Conservation (phyloP, 2,113 vertebrate genomes). For the Cheilinus undulatus region DNA sequence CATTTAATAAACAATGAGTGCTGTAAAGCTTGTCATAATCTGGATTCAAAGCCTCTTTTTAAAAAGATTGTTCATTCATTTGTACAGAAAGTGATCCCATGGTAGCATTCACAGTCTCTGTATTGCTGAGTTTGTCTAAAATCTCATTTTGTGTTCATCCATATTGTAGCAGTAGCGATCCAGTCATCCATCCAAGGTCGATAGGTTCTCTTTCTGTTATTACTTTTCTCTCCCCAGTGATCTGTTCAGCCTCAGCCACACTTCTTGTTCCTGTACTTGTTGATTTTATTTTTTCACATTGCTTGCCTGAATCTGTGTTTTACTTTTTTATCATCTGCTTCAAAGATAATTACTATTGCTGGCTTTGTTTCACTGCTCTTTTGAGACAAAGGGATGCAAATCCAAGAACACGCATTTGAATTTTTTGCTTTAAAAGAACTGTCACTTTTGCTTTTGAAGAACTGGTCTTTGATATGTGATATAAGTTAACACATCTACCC, state of each 20-base stretch:
- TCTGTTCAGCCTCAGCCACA: background rate
- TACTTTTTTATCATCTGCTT: no score
- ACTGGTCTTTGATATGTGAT: background rate
- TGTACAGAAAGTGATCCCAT: background rate
- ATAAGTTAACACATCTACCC: background rate
- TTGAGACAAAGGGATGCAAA: background rate
- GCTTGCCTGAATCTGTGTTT: background rate
- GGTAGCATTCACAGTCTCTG: background rate
- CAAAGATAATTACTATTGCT: background rate
- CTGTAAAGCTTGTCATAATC: background rate
- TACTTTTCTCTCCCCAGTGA: background rate
- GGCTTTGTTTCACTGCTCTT: background rate
- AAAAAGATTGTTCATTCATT: background rate
- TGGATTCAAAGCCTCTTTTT: conserved; percentile 1
- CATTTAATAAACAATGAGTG: background rate
- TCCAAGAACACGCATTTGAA: background rate
- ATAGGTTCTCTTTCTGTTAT: background rate
- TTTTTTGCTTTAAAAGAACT: background rate
- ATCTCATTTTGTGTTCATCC: background rate
- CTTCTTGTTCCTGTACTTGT: background rate
- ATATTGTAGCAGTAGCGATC: background rate
- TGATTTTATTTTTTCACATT: background rate
- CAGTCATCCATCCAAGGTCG: background rate
- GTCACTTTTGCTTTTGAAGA: background rate
- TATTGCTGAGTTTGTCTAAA: background rate